These are phyloP conservation scores for Drosophila mojavensis DNA, from an alignment of 1,140 invertebrate genomes.

Conservation along the genomic window DNA sequence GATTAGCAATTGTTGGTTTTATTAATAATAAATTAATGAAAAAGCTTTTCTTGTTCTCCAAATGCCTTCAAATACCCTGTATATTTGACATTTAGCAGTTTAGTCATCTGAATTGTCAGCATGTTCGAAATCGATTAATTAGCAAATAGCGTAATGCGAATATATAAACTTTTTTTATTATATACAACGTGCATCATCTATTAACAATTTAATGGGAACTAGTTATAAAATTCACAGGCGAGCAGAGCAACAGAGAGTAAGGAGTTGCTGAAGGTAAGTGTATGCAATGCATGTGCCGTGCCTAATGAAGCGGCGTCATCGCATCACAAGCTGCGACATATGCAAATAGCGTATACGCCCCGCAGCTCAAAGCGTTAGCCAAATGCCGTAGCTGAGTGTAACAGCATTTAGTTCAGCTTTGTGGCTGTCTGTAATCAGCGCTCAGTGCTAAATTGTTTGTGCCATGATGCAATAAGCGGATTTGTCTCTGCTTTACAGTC, in stretches of 20 bases:
- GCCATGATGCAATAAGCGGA: conserved; percentile 62
- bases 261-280: background rate
- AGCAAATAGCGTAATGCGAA: too few relatives aligned
- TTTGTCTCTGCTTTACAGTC: conserved; percentile 63
- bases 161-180: background rate
- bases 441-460: conserved; percentile 55
- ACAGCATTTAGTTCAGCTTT: conserved; percentile 35
- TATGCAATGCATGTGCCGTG: conserved; percentile 5
- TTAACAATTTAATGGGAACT: background rate
- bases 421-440: conserved; percentile 20
- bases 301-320: conserved; percentile 27
- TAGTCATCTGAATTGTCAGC: too few relatives aligned
- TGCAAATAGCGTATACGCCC: conserved; percentile 73
- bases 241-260: too few relatives aligned
- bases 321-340: conserved; percentile 40
- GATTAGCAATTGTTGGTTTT: too few relatives aligned
- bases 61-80: too few relatives aligned
- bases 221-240: background rate
- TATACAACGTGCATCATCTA: background rate
- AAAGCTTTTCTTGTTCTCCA: too few relatives aligned
- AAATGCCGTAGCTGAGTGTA: conserved; percentile 55
- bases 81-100: too few relatives aligned
- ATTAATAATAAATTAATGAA: too few relatives aligned
- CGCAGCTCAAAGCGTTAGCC: conserved; percentile 32
- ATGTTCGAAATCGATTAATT: too few relatives aligned